These are phyloP conservation scores for Eulemur coronatus DNA, from an alignment of 2,797 vertebrate genomes.

Conservation along the genomic window DNA sequence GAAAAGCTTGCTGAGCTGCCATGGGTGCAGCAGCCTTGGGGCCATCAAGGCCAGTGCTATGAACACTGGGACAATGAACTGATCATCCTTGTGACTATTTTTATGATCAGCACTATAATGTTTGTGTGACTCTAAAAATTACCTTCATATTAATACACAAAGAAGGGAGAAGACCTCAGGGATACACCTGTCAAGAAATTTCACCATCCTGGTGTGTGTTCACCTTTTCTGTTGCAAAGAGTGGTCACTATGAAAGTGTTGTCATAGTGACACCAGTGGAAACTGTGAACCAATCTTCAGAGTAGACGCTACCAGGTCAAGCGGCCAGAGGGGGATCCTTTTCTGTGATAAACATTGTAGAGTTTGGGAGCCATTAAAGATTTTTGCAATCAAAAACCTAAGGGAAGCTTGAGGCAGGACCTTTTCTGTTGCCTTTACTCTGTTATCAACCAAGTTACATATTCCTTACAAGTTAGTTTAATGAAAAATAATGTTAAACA, in stretches of 20 bases:
- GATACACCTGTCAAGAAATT: not conserved
- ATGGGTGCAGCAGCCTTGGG: not conserved
- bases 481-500: not conserved
- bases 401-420: not conserved
- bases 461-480: not conserved
- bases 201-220: not conserved
- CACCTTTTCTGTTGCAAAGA: not conserved
- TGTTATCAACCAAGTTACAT: not conserved
- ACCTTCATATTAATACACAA: not conserved
- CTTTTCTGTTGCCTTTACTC: not conserved
- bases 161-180: not conserved
- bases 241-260: not conserved
- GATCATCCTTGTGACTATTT: not conserved
- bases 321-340: not conserved
- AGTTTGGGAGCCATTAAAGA: not conserved
- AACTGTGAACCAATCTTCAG: not conserved
- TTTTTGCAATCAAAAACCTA: not conserved
- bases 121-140: not conserved
- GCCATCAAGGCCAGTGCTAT: too few relatives aligned
- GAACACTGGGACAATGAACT: not conserved
- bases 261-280: not conserved
- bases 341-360: not conserved
- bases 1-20: not conserved
- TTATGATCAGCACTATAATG: not conserved
- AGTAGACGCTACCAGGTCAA: not conserved